These are phyloP conservation scores for Formicarius rufipectus DNA, from an alignment of 2,113 vertebrate species.

Conservation along the genomic window DNA sequence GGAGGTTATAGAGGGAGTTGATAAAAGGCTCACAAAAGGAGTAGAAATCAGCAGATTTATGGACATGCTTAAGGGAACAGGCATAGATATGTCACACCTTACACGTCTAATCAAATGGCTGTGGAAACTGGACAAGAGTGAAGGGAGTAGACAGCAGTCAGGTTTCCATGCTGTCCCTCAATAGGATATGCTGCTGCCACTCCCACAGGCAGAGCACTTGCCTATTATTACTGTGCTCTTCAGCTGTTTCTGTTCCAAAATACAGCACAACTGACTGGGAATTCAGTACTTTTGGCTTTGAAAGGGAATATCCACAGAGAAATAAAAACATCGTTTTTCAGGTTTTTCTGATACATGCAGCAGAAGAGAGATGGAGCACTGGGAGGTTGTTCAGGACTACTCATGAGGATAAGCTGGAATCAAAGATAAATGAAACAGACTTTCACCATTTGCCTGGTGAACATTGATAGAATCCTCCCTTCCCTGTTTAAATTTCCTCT, in stretches of 20 bases:
- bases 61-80: neutral
- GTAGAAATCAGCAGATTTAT: neutral
- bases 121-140: neutral
- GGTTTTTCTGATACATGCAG: neutral
- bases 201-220: neutral
- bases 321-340: neutral
- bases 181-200: neutral
- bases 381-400: neutral
- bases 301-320: neutral
- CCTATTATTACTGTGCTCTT: neutral
- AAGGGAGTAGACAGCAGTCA: neutral
- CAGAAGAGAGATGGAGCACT: neutral
- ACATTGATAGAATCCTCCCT: neutral
- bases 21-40: neutral
- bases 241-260: neutral
- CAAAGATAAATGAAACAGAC: neutral
- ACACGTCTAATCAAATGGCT: neutral
- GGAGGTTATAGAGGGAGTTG: neutral
- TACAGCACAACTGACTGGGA: neutral
- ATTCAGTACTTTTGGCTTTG: neutral
- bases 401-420: neutral
- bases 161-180: neutral
- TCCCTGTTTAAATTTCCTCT: neutral
- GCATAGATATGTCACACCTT: neutral
- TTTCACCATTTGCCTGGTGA: neutral